Evolutionary conservation across 2,113 vertebrate genomes (phyloP), one percentile per base, ranked within the genome.

Genomic region (Fulica atra): DNA sequence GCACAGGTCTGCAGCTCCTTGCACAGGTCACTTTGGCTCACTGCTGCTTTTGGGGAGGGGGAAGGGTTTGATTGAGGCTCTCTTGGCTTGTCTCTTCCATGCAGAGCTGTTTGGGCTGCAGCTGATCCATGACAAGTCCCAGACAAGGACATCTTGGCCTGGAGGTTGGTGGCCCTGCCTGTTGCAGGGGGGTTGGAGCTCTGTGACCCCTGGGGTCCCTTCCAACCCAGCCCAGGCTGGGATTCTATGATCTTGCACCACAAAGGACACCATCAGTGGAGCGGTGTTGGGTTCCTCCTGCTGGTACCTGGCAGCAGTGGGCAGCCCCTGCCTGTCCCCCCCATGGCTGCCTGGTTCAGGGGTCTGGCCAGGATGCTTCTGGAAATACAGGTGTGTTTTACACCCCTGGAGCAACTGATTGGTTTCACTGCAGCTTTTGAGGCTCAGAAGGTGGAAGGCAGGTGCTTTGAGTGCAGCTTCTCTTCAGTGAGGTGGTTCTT

Each of bases 41-140:
- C n/a, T 81, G 13, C 64, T 73, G 4, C 21, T 68, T 64, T 38
- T 60, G 44, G 12, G n/a, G 36, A 44, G 50, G 83, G 17, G 51
- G 11, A n/a, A n/a, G 16, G 64, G 3, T 46, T 91, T 51, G 76
- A 26, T 61, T 61, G 24, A 36, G 50, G 35, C 21, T 73, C 21
- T 48, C 19, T 69, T 48, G 46, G 8, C 64, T 60, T 44, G 25
- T 33, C 13, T 70, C 57, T 74, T 51, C 26, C 24, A 21, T 69
- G 25, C 0, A 0, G 40, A 78, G 23, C n/a, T 78, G 0, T 70
- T 40, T 26, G 20, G 20, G 31, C 50, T 85, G 65, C 36, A 25
- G 11, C 46, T 80, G 25, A 18, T 89, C 23, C 51, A 0, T 26
- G 21, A 28, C n/a, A 74, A 74, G 28, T 48, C 17, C 13, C 51